These are phyloP conservation scores for Morpho helenor DNA, from an alignment of 2,888 invertebrate genomes.

Conservation along the genomic window DNA sequence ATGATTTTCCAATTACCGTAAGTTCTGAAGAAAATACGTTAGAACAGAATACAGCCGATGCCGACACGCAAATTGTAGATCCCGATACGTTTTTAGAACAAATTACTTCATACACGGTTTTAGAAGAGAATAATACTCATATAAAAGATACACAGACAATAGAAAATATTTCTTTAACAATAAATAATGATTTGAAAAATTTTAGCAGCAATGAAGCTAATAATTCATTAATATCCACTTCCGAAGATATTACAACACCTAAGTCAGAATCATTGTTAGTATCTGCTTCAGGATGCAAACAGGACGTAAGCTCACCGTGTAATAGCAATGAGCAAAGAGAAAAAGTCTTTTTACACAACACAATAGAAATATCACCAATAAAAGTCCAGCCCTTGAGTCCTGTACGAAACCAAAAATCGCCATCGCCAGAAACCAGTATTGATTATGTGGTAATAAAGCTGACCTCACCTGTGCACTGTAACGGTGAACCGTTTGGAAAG, in stretches of 20 bases:
- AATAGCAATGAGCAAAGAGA: constrained; percentile 57
- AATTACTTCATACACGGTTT: neutral
- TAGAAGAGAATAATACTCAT: neutral
- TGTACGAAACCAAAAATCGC: constrained; percentile 47
- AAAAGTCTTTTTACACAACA: constrained; percentile 77
- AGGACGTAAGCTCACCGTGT: constrained; percentile 54
- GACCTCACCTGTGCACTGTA: constrained; percentile 56
- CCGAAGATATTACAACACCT: constrained; percentile 34
- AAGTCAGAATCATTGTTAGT: constrained; percentile 30
- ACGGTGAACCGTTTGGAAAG: constrained; percentile 62
- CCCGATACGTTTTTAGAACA: constrained; percentile 24
- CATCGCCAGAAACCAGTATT: constrained; percentile 52
- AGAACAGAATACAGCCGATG: constrained; percentile 39
- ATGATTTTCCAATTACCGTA: constrained; percentile 33
- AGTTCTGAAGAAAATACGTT: constrained; percentile 34
- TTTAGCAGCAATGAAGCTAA: constrained; percentile 17
- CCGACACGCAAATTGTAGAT: constrained; percentile 54
- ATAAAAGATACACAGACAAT: too few relatives aligned
- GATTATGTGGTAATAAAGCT: constrained; percentile 63
- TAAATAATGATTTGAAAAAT: too few relatives aligned
- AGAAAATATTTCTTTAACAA: too few relatives aligned
- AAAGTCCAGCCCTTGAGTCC: constrained; percentile 55
- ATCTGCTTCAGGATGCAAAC: constrained; percentile 26
- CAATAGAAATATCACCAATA: constrained; percentile 81
- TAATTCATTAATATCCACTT: constrained; percentile 18